phyloP scores from a whole-genome alignment of 2,888 invertebrate genomes.

The Liposcelis brunnea region DNA sequence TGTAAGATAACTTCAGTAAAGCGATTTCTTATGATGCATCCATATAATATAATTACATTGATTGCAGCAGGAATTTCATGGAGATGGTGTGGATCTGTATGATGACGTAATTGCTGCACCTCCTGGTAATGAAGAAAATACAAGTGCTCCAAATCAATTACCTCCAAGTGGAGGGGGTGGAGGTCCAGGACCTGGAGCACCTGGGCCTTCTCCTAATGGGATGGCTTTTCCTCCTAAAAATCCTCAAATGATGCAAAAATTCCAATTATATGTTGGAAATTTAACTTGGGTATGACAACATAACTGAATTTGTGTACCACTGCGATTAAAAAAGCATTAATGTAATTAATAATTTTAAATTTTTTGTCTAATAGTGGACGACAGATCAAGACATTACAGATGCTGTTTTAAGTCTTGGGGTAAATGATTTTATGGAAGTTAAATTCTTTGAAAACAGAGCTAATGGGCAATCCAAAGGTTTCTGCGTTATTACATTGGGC shows the following conservation, averaged over 20 bases:
- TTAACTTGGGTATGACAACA: constrained; percentile 87
- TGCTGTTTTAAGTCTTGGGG: constrained; percentile 72
- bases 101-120: constrained; percentile 87
- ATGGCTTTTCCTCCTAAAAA: constrained; percentile 49
- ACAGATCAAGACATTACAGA: constrained; percentile 92
- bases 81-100: constrained; percentile 82
- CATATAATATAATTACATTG: no score
- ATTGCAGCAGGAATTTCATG: constrained; percentile 60
- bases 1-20: no score
- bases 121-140: constrained; percentile 28
- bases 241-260: constrained; percentile 55
- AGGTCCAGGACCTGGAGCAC: constrained; percentile 31
- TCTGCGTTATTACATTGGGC: constrained; percentile 87
- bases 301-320: not conserved
- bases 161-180: constrained; percentile 18
- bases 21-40: no score
- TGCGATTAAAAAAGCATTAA: no score
- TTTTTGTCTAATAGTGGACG: constrained; percentile 63
- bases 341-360: not conserved
- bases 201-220: constrained; percentile 35
- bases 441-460: constrained; percentile 99
- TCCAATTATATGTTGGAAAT: constrained; percentile 93
- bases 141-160: constrained; percentile 19
- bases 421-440: constrained; percentile 88
- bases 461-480: constrained; percentile 97